Evolutionary conservation across 1,140 invertebrate species (phyloP).

Genomic region (Choristoneura fumiferana): DNA sequence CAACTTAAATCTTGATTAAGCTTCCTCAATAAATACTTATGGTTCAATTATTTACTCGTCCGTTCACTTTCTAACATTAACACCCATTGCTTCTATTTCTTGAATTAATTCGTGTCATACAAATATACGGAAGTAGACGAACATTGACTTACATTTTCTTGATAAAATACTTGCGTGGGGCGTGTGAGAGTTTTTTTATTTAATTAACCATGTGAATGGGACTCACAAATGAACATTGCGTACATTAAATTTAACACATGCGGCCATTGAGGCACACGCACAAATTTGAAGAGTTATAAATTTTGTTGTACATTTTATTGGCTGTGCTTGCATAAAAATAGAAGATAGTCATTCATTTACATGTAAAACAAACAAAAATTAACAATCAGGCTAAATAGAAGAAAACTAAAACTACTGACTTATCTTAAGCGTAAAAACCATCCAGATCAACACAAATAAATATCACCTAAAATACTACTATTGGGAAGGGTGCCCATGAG

Average conservation of each 20-base stretch:
- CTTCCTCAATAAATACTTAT: slow-evolving; percentile 15
- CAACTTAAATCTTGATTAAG: slow-evolving; percentile 10
- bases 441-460: too few relatives aligned
- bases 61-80: slow-evolving; percentile 14
- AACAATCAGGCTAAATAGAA: too few relatives aligned
- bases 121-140: slow-evolving; percentile 19
- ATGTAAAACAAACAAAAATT: too few relatives aligned
- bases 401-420: too few relatives aligned
- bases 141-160: slow-evolving; percentile 23
- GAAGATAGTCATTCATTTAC: too few relatives aligned
- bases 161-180: slow-evolving; percentile 13
- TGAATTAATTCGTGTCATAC: slow-evolving; percentile 15
- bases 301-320: too few relatives aligned
- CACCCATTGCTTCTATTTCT: slow-evolving; percentile 6
- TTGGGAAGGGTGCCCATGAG: too few relatives aligned
- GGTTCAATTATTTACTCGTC: slow-evolving; percentile 3
- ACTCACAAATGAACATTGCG: slow-evolving; percentile 20
- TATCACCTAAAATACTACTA: too few relatives aligned
- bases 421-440: too few relatives aligned
- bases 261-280: not conserved
- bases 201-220: slow-evolving; percentile 35
- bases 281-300: too few relatives aligned
- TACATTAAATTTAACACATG: slow-evolving; percentile 22
- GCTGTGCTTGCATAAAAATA: too few relatives aligned
- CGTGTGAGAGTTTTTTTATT: slow-evolving; percentile 26